Percentiles rank a stretch among this genome's conserved stretches.
Conservation (phyloP, 2,888 invertebrate species). For the Phengaris arion region DNA sequence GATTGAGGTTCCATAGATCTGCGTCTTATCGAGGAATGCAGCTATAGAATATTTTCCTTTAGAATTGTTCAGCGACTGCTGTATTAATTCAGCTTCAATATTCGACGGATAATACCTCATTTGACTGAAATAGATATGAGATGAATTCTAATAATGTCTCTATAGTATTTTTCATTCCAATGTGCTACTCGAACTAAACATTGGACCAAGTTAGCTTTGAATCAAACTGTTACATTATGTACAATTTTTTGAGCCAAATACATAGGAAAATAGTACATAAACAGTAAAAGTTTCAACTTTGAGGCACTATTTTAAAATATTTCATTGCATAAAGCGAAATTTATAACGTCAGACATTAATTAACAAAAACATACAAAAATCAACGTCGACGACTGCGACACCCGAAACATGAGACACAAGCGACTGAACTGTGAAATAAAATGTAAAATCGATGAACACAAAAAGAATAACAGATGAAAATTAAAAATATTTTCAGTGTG, state of each 20-base stretch:
- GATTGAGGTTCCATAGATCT: slow-evolving; percentile 27
- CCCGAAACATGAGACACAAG: slow-evolving; percentile 13
- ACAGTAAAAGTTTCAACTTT: neutral
- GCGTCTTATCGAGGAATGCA: slow-evolving; percentile 30
- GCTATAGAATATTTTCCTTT: slow-evolving; percentile 43
- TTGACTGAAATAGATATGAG: slow-evolving; percentile 46
- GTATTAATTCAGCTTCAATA: slow-evolving; percentile 48
- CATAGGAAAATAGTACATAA: no score
- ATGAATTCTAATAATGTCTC: neutral
- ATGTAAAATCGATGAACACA: slow-evolving; percentile 18
- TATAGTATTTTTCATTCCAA: neutral
- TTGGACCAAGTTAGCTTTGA: no score
- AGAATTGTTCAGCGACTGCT: slow-evolving; percentile 46
- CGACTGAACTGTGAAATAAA: slow-evolving; percentile 14
- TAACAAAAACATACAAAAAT: slow-evolving; percentile 14
- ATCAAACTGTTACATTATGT: no score
- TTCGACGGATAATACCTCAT: slow-evolving; percentile 45
- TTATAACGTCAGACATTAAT: slow-evolving; percentile 17
- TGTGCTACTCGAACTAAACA: no score
- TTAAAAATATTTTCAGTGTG: slow-evolving; percentile 1
- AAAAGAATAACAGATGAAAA: slow-evolving; percentile 9
- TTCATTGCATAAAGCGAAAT: slow-evolving; percentile 1
- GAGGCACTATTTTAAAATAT: slow-evolving; percentile 2
- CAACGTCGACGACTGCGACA: neutral
- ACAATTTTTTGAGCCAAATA: no score